A percentile compares a stretch with the other conserved stretches of the same genome.
Conservation (phyloP, 2,797 vertebrate species). For the Emydoidea blandingii region DNA sequence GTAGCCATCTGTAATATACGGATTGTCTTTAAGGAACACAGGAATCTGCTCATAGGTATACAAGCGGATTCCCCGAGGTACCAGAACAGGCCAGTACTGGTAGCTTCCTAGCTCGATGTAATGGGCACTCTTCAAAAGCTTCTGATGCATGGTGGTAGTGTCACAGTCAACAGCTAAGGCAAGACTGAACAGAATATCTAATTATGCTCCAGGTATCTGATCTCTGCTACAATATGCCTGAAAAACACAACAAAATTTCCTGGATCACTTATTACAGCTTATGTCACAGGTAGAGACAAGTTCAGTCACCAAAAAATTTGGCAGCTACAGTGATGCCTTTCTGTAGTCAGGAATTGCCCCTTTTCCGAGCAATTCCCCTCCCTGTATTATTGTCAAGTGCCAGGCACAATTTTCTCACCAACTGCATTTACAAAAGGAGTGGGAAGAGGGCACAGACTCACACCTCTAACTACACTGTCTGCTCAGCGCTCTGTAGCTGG, state of each 20-base stretch:
- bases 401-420: background rate
- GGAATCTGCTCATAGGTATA: constrained; percentile 98
- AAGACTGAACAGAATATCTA: background rate
- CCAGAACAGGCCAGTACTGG: constrained; percentile 96
- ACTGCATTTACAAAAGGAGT: background rate
- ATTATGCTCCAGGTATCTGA: background rate
- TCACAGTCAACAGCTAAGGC: constrained; percentile 12
- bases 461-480: background rate
- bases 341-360: background rate
- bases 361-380: background rate
- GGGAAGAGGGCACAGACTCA: background rate
- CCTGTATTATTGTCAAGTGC: fast-evolving
- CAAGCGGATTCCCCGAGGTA: constrained; percentile 92
- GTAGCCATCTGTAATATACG: constrained; percentile 98
- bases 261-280: background rate
- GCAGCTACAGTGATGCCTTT: background rate
- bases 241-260: background rate
- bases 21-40: constrained; percentile 92
- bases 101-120: constrained; percentile 96
- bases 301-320: background rate
- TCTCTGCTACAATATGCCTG: background rate
- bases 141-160: constrained; percentile 87
- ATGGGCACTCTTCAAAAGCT: constrained; percentile 89
- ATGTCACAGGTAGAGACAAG: background rate
- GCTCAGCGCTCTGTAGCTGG: background rate